Base-by-base conservation (phyloP, 2,797 vertebrate genomes). In the Cuculus canorus region DNA sequence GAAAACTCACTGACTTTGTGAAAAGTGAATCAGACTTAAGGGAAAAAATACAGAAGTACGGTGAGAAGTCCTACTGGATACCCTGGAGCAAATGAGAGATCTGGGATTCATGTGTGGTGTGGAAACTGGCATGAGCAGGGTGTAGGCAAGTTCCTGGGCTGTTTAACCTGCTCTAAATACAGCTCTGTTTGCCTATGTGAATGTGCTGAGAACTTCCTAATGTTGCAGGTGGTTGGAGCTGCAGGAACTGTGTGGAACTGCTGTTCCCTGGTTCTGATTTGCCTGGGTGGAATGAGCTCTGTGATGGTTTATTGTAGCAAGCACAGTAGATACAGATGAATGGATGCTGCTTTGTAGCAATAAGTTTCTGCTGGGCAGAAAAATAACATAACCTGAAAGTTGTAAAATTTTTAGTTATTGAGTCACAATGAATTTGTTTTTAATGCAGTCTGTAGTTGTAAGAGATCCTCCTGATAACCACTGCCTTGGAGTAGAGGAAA, bases 1-100 rank as follows among this genome's bases (percentile, higher is more conserved):
- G 28, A 47, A 60, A 32, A 6, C 10, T 73, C 13, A 22, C 6
- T 47, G 56, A 7, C 33, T 48, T 28, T 3, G 32, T 57, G 45
- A 41, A 13, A n/a, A 48, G 30, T 2, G 15, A 48, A 32, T 23
- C 27, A 57, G n/a, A 5, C 21, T n/a, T 17, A 1, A 28, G 25
- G 45, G 35, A 1, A 16, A 24, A 17, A n/a, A 35, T 5, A 0
- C 0, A 21, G 4, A 22, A 16, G 30, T 30, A 12, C 4, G 5
- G 48, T 33, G 83, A 48, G 68, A 23, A 52, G 24, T 30, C 8
- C 2, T 5, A 2, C 0, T 1, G 37, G 59, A 1, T 59, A 35
- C 23, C 37, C 9, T 1, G 7, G 70, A n/a, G 59, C 17, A 13
- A 1, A 9, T 3, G 43, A 11, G 73, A 13, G 28, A 9, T 13